phyloP scores from a whole-genome alignment of 2,797 vertebrate species.

The Muscicapa striata region DNA sequence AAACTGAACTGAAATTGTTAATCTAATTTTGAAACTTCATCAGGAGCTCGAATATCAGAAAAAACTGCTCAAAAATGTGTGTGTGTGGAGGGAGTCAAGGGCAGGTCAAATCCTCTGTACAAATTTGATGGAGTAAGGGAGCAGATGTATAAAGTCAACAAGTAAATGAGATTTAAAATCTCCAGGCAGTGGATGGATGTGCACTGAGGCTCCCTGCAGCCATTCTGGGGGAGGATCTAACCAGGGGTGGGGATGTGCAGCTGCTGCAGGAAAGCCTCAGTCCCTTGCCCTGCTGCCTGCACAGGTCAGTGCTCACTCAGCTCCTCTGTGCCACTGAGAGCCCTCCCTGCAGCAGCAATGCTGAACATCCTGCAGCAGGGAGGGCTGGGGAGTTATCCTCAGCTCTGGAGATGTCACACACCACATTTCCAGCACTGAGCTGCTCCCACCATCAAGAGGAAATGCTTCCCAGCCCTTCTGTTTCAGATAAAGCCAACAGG shows the following conservation, averaged over 20 bases:
- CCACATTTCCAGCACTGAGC: background rate
- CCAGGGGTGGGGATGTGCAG: background rate
- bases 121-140: background rate
- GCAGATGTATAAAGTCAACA: background rate
- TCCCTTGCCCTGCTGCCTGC: background rate
- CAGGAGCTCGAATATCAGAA: background rate
- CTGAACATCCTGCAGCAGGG: background rate
- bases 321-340: background rate
- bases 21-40: background rate
- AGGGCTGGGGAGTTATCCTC: background rate
- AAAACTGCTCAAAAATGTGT: background rate
- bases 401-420: background rate
- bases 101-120: background rate
- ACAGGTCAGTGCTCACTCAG: background rate
- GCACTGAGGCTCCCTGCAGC: accelerated
- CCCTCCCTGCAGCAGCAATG: background rate
- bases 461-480: constrained; percentile 1
- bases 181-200: background rate
- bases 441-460: background rate
- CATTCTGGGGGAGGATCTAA: background rate
- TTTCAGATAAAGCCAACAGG: constrained; percentile 2
- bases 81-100: accelerated
- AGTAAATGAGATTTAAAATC: background rate
- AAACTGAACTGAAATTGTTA: background rate
- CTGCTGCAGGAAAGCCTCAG: background rate